These are phyloP conservation scores for Gryllus bimaculatus DNA, from an alignment of 1,140 invertebrate genomes.

Conservation along the genomic window DNA sequence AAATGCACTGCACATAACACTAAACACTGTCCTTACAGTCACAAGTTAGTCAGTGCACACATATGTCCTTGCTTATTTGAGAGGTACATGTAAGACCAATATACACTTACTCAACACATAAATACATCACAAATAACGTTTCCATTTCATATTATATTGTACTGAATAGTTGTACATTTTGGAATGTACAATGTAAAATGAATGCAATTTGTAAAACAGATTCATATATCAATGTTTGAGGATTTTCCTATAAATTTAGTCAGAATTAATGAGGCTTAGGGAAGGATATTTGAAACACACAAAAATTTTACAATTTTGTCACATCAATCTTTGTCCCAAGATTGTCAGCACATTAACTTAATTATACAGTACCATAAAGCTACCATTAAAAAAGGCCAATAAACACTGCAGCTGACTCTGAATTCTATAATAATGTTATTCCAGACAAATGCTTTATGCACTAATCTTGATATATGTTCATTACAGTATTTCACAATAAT, in stretches of 20 bases:
- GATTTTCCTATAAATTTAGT: neutral
- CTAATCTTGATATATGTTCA: neutral
- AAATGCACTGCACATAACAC: neutral
- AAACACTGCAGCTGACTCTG: neutral
- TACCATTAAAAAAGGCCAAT: neutral
- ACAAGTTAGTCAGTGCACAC: neutral
- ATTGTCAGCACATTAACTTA: conserved; percentile 1
- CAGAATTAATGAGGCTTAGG: neutral
- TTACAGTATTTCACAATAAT: neutral
- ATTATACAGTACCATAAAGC: neutral
- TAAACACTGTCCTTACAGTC: neutral
- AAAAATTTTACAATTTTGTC: neutral
- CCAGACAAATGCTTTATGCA: conserved; percentile 4
- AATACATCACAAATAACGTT: neutral
- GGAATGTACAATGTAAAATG: neutral
- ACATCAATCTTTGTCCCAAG: neutral
- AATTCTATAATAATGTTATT: neutral
- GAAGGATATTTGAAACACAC: neutral
- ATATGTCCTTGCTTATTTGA: neutral
- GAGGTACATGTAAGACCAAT: neutral
- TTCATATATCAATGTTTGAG: neutral
- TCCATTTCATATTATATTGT: neutral
- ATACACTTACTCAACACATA: neutral
- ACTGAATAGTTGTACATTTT: neutral
- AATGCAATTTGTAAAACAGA: neutral